These are phyloP conservation scores for Synaphobranchus kaupii DNA, from an alignment of 2,797 vertebrate genomes.

Conservation along the genomic window DNA sequence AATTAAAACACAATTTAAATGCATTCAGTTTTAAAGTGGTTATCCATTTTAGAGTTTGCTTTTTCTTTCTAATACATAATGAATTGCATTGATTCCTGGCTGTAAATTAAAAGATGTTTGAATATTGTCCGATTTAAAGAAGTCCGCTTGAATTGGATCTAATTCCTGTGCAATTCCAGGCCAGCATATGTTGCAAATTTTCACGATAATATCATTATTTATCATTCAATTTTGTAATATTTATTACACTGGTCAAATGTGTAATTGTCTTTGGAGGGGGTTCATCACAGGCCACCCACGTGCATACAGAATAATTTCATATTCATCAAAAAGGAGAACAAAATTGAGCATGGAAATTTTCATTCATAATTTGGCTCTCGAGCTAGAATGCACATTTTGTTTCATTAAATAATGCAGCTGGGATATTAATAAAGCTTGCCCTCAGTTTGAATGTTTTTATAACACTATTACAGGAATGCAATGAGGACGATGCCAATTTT, in stretches of 20 bases:
- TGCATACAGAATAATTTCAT: background rate
- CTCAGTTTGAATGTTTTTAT: background rate
- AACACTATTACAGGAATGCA: background rate
- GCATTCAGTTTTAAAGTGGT: background rate
- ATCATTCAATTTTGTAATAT: too few species aligned
- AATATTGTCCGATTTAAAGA: background rate
- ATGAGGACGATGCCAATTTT: background rate
- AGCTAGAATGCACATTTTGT: background rate
- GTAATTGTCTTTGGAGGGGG: background rate
- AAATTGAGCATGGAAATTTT: background rate
- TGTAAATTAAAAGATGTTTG: background rate
- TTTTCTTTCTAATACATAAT: background rate
- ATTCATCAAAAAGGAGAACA: background rate
- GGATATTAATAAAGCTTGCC: background rate
- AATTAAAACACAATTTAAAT: background rate
- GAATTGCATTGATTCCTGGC: background rate
- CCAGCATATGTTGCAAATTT: background rate
- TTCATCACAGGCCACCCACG: background rate
- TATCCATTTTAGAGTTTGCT: background rate
- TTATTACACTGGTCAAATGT: too few species aligned
- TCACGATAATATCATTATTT: background rate
- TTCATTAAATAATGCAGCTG: background rate
- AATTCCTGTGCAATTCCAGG: background rate
- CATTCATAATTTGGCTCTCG: background rate
- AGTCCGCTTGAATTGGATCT: background rate